A percentile compares a stretch with the other conserved stretches of the same genome.
Evolutionary conservation across 92 coral and sea anemone species (phyloP).

Genomic region (Zoanthus sansibaricus): DNA sequence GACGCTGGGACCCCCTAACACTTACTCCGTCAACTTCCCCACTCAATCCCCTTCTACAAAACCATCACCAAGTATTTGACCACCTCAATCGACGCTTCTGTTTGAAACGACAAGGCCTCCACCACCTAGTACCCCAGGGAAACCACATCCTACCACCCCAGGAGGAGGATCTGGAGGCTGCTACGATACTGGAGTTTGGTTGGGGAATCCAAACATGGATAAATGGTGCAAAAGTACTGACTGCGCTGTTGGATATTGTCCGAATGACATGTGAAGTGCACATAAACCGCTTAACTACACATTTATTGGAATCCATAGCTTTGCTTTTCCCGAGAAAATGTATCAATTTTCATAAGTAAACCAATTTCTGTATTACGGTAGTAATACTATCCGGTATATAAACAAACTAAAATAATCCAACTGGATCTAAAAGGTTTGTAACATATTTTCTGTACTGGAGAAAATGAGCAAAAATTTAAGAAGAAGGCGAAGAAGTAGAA

Average conservation of each 20-base stretch:
- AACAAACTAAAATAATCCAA: background rate
- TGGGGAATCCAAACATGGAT: slow-evolving; percentile 11
- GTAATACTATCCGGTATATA: background rate
- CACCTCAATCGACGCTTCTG: background rate
- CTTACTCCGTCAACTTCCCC: slow-evolving; percentile 18
- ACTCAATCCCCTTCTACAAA: background rate
- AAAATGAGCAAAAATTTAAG: background rate
- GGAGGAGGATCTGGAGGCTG: slow-evolving; percentile 15
- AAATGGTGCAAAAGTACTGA: slow-evolving; percentile 12
- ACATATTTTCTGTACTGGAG: background rate
- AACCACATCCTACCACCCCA: background rate
- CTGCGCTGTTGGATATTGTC: slow-evolving; percentile 38
- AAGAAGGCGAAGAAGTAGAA: background rate
- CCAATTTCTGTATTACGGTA: background rate
- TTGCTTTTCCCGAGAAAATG: background rate
- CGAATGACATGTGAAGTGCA: slow-evolving; percentile 4
- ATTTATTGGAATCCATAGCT: background rate
- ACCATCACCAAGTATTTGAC: background rate
- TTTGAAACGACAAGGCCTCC: background rate
- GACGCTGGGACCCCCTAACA: slow-evolving; percentile 15
- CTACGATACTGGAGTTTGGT: slow-evolving; percentile 15
- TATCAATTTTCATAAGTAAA: background rate
- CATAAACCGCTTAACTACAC: background rate
- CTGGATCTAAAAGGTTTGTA: background rate
- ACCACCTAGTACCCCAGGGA: background rate